phyloP scores from a whole-genome alignment of 2,113 vertebrate species.

The Grammomys surdaster region DNA sequence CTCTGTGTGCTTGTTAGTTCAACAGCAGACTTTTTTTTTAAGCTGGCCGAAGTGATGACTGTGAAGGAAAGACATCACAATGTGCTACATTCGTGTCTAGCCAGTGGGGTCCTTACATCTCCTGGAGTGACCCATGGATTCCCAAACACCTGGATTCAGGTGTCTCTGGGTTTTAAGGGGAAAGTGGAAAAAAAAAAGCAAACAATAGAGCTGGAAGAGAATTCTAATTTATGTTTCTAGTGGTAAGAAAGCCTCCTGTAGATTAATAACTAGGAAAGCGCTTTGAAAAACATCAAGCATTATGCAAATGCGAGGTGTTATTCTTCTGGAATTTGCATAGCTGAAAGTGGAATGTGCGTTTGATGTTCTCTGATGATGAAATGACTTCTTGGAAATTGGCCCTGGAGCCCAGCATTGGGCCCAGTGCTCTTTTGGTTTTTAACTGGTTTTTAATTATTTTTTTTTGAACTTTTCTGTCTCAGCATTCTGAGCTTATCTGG shows the following conservation, averaged over 20 bases:
- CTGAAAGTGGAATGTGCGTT: slow-evolving; percentile 66
- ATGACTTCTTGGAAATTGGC: slow-evolving; percentile 76
- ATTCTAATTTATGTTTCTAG: slow-evolving; percentile 71
- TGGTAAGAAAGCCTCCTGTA: slow-evolving; percentile 70
- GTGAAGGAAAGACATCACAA: not conserved
- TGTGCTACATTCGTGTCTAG: not conserved
- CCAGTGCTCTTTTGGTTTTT: slow-evolving; percentile 68
- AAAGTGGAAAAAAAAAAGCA: slow-evolving; percentile 32
- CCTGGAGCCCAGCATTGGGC: slow-evolving; percentile 64
- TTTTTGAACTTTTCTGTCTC: slow-evolving; percentile 69
- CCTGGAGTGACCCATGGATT: not conserved
- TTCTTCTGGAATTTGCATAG: slow-evolving; percentile 80
- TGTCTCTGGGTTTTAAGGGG: slow-evolving; percentile 37
- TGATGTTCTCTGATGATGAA: slow-evolving; percentile 79
- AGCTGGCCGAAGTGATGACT: not conserved
- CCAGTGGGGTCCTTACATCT: not conserved
- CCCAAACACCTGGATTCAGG: slow-evolving; percentile 59
- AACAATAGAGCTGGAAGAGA: slow-evolving; percentile 50
- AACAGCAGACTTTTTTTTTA: not conserved
- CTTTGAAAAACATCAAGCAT: slow-evolving; percentile 77
- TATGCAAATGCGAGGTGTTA: slow-evolving; percentile 78
- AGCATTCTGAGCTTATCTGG: not conserved
- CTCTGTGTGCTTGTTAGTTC: not conserved
- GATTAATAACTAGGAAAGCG: slow-evolving; percentile 73
- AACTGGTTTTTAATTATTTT: slow-evolving; percentile 77